Base-by-base conservation (phyloP, 2,888 invertebrate genomes). In the Lissonota sp. region DNA sequence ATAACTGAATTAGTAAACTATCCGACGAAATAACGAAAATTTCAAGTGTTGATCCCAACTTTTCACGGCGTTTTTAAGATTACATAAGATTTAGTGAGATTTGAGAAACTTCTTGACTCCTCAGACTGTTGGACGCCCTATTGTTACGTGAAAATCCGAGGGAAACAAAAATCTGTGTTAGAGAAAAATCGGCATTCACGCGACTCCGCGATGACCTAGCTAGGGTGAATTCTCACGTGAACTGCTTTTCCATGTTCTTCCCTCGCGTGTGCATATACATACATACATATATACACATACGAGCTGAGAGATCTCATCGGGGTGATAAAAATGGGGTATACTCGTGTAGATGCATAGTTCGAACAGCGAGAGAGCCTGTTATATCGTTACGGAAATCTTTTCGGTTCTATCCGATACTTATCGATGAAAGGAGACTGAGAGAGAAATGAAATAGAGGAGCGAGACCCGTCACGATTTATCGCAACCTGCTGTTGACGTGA, bases 401-500 rank as follows among this genome's bases (percentile, higher is more conserved):
- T 69, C 70, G 55, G 77, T 77, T 74, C 79, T 67, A 72, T 79
- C 66, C 67, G 82, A 82, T 82, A 75, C 71, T 75, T 75, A 82
- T 82, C 79, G 75, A 79, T 44, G 77, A 58, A 57, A 49, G 63
- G 40, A 73, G 67, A 42, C 62, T 67, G 78, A 72, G 62, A 63
- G 58, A 53, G 70, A 39, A 63, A 82, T 71, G 42, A 72, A 74
- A 70, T 26, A 72, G 64, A 70, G 60, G 49, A 62, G 1, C 12
- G 12, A 69, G 39, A 69, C 53, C 70, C 75, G 63, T 78, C 67
- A 62, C 73, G 80, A 71, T 80, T 80, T 80, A 76, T 80, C 75
- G 63, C 44, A 66, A 82, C 79, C 82, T 82, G 79, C 79, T 72
- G 82, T 71, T 75, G 79, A 82, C 82, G 78, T 58, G 80, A 77